Evolutionary conservation across 2,888 invertebrate genomes (phyloP), one percentile per base, ranked within the genome.

Genomic region (Trichogramma dendrolimi): DNA sequence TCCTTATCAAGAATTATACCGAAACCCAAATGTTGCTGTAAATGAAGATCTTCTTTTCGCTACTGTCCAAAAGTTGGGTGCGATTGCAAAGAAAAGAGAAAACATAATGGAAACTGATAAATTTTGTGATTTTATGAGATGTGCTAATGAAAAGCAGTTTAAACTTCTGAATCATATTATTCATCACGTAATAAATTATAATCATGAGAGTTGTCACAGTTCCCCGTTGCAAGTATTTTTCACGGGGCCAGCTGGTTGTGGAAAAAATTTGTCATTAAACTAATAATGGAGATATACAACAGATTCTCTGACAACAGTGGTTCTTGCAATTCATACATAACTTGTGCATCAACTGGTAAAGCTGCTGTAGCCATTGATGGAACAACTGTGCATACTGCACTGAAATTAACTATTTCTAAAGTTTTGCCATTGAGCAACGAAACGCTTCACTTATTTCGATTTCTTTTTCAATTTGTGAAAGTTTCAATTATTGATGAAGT

Each of bases 201-300:
- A 46, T 4, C 27, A 46, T 14, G 2, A 14, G 14, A 14, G 14
- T 14, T 14, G 14, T 14, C 14, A 14, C 38, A 44, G 6, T n/a
- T 4, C 10, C 6, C 62, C 62, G 59, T 51, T 69, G 6, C 67
- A 65, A 58, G 44, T 69, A 39, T 66, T 67, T 51, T 68, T 72
- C 4, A 71, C 70, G 1, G 70, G 72, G 4, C 70, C 72, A 42
- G 72, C 73, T 55, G 73, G 72, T 8, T 66, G 68, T 61, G 73
- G 72, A 4, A 74, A 76, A 71, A 68, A 65, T 79, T 75, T 55
- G 67, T 73, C 8, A 76, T 79, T 5, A 75, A 75, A 71, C 65
- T 74, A 0, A 42, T 80, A 0, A 77, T 78, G 77, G 79, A 78
- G 70, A 79, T 76, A 61, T 78, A 78, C 59, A 80, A 80, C 62